Evolutionary conservation across 53 echinoderm and acorn worm species (phyloP), one percentile per base, ranked within the genome.

Genomic region (Patiria pectinifera): DNA sequence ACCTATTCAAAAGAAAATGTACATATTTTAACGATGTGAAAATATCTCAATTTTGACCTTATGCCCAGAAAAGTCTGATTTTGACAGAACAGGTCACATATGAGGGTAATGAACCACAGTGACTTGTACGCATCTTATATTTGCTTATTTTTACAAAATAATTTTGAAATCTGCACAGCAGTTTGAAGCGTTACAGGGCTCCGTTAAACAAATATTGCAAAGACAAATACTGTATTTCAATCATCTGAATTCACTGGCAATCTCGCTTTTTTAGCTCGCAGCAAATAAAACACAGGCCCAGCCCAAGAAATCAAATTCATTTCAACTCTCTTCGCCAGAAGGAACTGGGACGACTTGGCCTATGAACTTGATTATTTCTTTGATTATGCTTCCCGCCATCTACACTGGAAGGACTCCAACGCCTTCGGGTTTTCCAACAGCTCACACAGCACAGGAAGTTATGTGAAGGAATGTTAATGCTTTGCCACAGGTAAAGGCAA

Each of bases 381-480:
- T 53, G 53, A 53, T 53, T 53, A 83, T 83, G 3, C 24, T 21
- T 24, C 4, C 74, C 74, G 4, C 6, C 74, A n/a, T 21, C 74
- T 24, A 16, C 21, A 14, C 24, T n/a, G 9, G n/a, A 18, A 74
- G 74, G 24, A 23, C 24, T 23, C 74, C 45, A 25, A 62, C 44
- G 89, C 89, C 89, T 62, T 78, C 78, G 79, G 89, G 60, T 62
- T 89, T 21, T 62, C 45, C 14, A 45, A 62, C 66, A 66, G 66
- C 19, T 53, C 53, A 53, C 53, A 53, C 35, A 35, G 60, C 58
- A 11, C 90, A 90, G 69, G 69, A 80, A 80, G 81, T 63, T 46
- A 80, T 47, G 48, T 80, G 70, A 61, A 81, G 82, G 82, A 90
- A 90, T 90, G 82, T 90, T 90, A 90, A 90, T 81, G 81, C 90